Conservation (phyloP, 2,113 vertebrate species). For the Epinephelus lanceolatus region DNA sequence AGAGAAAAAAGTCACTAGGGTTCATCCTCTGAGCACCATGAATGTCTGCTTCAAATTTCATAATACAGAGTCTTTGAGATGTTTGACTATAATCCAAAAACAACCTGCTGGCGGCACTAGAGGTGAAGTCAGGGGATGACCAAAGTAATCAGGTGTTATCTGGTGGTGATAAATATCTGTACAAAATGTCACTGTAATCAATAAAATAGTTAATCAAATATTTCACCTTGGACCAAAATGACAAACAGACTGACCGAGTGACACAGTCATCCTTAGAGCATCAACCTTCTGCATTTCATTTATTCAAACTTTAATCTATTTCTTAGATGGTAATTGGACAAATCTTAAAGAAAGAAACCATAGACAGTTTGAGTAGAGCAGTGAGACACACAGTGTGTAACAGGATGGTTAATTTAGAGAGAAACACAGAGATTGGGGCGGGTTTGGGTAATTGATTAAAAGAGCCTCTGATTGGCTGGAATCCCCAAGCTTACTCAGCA, state of each 20-base stretch:
- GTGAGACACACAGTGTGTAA: neutral
- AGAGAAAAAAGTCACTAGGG: too few species aligned
- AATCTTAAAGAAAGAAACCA: neutral
- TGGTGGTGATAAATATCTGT: neutral
- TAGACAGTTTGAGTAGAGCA: neutral
- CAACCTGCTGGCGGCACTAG: neutral
- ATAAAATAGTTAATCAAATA: neutral
- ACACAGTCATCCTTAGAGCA: neutral
- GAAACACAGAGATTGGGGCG: neutral
- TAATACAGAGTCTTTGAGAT: neutral
- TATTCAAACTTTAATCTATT: neutral
- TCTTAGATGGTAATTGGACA: neutral
- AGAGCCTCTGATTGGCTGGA: conserved; percentile 60
- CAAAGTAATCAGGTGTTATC: neutral
- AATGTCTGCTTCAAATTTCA: neutral
- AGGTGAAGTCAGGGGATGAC: neutral
- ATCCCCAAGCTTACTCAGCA: conserved; percentile 38
- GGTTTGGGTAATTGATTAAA: conserved; percentile 54
- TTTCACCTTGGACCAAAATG: neutral
- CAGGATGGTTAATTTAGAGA: neutral
- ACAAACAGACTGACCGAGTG: neutral
- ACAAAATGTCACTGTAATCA: neutral
- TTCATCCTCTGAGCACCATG: neutral
- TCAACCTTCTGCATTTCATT: neutral
- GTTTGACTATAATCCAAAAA: neutral